Evolutionary conservation across 2,113 vertebrate species (phyloP).

Genomic region (Vombatus ursinus): DNA sequence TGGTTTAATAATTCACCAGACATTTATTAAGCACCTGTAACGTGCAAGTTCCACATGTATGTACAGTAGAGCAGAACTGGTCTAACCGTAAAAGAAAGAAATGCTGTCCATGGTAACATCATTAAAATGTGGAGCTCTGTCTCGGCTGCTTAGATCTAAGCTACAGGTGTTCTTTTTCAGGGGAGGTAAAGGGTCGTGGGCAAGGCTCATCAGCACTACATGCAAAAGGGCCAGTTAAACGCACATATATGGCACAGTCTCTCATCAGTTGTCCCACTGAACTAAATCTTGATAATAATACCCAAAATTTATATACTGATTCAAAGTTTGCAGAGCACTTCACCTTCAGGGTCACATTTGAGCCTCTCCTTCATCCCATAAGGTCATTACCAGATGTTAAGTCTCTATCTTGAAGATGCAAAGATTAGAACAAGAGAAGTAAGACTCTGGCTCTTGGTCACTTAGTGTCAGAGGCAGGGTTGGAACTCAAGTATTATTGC

Average conservation of each 20-base stretch:
- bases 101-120: too few relatives aligned
- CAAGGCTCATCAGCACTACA: neutral
- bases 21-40: too few relatives aligned
- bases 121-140: too few relatives aligned
- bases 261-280: neutral
- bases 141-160: too few relatives aligned
- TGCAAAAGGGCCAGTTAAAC: neutral
- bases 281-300: neutral
- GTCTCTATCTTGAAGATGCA: neutral
- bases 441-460: neutral
- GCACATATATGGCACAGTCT: neutral
- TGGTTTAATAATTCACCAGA: too few relatives aligned
- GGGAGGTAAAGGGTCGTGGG: neutral
- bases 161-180: too few relatives aligned
- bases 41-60: too few relatives aligned
- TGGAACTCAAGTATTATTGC: neutral
- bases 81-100: too few relatives aligned
- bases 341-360: neutral
- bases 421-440: neutral
- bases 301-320: neutral
- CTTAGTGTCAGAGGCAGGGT: neutral
- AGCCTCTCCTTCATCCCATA: neutral
- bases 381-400: neutral
- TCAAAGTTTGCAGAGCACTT: neutral
- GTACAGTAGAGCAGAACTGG: too few relatives aligned